Percentiles rank a stretch among this genome's conserved stretches.
Evolutionary conservation across 1,140 invertebrate species (phyloP).

Genomic region (Sycophila sp.): DNA sequence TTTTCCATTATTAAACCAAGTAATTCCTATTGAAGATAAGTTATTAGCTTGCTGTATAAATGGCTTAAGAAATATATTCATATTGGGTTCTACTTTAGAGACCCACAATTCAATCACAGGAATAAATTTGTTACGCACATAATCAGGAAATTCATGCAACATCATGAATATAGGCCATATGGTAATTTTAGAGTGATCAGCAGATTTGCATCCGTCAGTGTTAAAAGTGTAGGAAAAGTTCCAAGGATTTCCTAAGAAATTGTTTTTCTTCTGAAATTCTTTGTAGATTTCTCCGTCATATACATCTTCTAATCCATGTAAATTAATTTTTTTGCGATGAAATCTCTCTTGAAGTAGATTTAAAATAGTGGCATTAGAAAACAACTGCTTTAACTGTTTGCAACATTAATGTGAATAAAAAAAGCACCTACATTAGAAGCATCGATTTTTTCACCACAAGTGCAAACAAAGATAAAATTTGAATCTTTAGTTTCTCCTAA

Average conservation of each 20-base stretch:
- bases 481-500: not conserved
- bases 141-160: slow-evolving; percentile 28
- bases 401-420: not conserved
- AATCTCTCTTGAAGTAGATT: slow-evolving; percentile 4
- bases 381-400: not conserved
- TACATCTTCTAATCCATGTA: slow-evolving; percentile 23
- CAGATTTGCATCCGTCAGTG: slow-evolving; percentile 32
- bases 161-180: slow-evolving; percentile 38
- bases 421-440: not conserved
- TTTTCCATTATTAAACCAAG: not conserved
- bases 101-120: slow-evolving; percentile 16
- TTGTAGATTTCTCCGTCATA: slow-evolving; percentile 28
- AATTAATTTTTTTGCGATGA: not conserved
- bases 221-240: slow-evolving; percentile 37
- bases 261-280: not conserved
- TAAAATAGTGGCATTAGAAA: not conserved
- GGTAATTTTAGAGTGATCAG: slow-evolving; percentile 5
- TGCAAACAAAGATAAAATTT: not conserved
- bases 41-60: slow-evolving; percentile 16
- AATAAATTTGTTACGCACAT: slow-evolving; percentile 19
- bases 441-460: not conserved
- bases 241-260: not conserved
- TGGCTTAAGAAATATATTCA: slow-evolving; percentile 1
- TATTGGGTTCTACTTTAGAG: slow-evolving; percentile 7
- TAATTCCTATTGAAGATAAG: not conserved